Evolutionary conservation across 2,113 vertebrate species (phyloP).

Genomic region (Sebastes fasciatus): DNA sequence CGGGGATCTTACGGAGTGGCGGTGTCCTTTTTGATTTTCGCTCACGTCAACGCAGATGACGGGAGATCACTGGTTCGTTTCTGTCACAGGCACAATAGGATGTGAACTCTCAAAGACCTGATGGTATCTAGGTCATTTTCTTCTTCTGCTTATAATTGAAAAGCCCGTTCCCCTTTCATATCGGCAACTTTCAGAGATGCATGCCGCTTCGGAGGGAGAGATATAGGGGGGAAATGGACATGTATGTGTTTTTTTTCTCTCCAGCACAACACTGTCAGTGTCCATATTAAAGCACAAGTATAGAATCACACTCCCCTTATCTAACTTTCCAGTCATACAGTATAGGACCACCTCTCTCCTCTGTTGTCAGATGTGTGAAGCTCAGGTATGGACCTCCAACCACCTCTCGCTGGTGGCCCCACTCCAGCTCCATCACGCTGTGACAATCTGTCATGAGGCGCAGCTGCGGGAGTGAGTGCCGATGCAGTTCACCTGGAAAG

Average conservation of each 20-base stretch:
- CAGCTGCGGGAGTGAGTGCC: conserved; percentile 63
- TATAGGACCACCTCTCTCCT: conserved; percentile 25
- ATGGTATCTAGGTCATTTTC: conserved; percentile 62
- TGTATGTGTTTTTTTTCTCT: neutral
- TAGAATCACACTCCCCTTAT: conserved; percentile 5
- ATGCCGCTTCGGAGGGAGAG: neutral
- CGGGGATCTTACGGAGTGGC: conserved; percentile 40
- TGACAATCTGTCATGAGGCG: conserved; percentile 77
- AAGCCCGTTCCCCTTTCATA: conserved; percentile 19
- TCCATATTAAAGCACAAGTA: neutral
- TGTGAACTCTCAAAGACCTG: conserved; percentile 46
- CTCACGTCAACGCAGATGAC: conserved; percentile 55
- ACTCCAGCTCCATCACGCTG: conserved; percentile 69
- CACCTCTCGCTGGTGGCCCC: conserved; percentile 64
- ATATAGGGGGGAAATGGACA: neutral
- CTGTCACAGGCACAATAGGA: conserved; percentile 58
- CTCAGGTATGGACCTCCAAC: conserved; percentile 61
- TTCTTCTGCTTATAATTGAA: conserved; percentile 29
- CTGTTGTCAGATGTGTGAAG: conserved; percentile 55
- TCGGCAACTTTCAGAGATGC: conserved; percentile 13
- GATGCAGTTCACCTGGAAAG: conserved; percentile 71
- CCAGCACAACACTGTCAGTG: neutral
- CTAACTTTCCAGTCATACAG: conserved; percentile 9
- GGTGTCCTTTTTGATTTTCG: conserved; percentile 65
- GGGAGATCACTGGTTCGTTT: conserved; percentile 50